Conservation (phyloP, 2,888 invertebrate genomes). For the Zaprionus lineosus region DNA sequence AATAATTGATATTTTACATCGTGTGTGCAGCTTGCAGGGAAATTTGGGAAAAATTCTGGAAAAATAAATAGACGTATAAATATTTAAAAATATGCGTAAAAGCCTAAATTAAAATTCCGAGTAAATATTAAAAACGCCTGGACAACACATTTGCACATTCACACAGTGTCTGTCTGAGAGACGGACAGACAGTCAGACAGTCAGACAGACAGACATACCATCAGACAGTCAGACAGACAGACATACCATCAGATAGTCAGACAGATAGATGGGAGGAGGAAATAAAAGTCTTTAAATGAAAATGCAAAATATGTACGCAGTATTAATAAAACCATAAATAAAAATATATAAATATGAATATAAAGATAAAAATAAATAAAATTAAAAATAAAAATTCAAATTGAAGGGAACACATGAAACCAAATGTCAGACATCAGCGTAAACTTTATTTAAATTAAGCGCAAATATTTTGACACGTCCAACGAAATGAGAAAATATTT, state of each 20-base stretch:
- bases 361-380: constrained; percentile 61
- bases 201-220: too few species aligned
- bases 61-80: constrained; percentile 47
- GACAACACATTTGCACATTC: too few species aligned
- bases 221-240: background rate
- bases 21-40: background rate
- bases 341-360: constrained; percentile 58
- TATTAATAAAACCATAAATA: too few species aligned
- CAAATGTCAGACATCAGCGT: constrained; percentile 46
- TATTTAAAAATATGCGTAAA: constrained; percentile 60
- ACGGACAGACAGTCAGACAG: too few species aligned
- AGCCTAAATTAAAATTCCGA: constrained; percentile 61
- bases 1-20: constrained; percentile 18
- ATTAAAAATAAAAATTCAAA: constrained; percentile 64
- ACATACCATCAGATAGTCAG: too few species aligned
- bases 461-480: constrained; percentile 72
- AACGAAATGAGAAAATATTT: constrained; percentile 28
- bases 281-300: too few species aligned
- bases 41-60: background rate
- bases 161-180: too few species aligned
- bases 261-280: background rate
- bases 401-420: background rate
- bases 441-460: constrained; percentile 78
- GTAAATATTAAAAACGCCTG: too few species aligned
- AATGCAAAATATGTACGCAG: too few species aligned